These are phyloP conservation scores for Rhynchopsitta pachyrhyncha DNA, from an alignment of 2,113 vertebrate genomes.

Conservation along the genomic window DNA sequence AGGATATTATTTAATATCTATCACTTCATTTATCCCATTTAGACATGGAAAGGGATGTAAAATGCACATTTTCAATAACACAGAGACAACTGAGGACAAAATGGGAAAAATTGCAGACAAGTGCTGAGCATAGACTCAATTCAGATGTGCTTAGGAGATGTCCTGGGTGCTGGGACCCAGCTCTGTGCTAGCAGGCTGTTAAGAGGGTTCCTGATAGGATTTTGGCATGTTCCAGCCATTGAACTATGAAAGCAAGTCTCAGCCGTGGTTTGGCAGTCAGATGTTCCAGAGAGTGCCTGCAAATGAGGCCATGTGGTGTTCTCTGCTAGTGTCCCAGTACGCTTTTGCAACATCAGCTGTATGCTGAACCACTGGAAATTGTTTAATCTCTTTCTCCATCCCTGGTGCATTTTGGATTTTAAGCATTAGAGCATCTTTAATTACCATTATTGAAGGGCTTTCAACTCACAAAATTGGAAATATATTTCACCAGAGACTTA, in stretches of 20 bases:
- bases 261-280: background rate
- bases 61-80: background rate
- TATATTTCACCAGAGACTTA: background rate
- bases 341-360: background rate
- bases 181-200: background rate
- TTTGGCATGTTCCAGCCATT: background rate
- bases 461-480: background rate
- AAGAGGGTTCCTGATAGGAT: background rate
- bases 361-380: background rate
- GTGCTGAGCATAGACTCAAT: background rate
- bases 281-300: background rate
- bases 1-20: constrained; percentile 18
- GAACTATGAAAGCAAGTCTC: background rate
- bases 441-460: constrained; percentile 28
- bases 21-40: constrained; percentile 20
- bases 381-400: background rate
- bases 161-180: background rate
- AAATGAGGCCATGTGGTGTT: background rate
- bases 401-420: background rate
- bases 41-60: background rate
- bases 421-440: constrained; percentile 5
- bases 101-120: background rate
- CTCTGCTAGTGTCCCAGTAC: background rate
- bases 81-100: background rate
- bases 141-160: rapidly evolving